Evolutionary conservation across 2,113 vertebrate genomes (phyloP), one percentile per base, ranked within the genome.

Genomic region (Hyperopisus bebe): DNA sequence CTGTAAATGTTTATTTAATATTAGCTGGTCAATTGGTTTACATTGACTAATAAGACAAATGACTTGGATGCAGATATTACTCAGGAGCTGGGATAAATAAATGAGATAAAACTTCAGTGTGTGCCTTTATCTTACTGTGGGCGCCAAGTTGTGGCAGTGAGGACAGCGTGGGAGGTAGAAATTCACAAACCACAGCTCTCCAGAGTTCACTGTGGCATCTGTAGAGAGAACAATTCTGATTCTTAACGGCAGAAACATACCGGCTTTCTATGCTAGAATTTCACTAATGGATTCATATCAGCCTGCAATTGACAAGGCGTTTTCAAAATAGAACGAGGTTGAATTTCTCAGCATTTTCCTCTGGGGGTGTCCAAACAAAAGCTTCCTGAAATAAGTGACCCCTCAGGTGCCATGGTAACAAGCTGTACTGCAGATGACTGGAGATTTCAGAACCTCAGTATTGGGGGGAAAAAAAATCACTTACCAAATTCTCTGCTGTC

Each of bases 171-270:
- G 97, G 88, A 96, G 99, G 93, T 99, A 99, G 92, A 99, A 99
- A 94, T 99, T 99, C 92, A 99, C 95, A 94, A 99, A 99, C 98
- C 98, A 99, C 90, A 99, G 94, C 90, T 99, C 98, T 93, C 98
- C 98, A 7, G 98, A 99, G 91, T 96, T 97, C 90, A 99, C 95
- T 83, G 98, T 98, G 83, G 97, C 97, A 93, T 97, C 97, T 98
- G 89, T 82, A 89, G 11, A 24, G 86, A 88, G 24, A 91, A 6
- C 90, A 48, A 50, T 11, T 2, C 50, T 95, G 94, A 94, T 92
- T 80, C 31, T 3, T 51, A 88, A 92, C 55, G 2, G 9, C 7
- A 17, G 35, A 62, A 19, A 66, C 9, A 19, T 88, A 19, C 44
- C 58, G 46, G 35, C 27, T 77, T 77, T 88, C 46, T 74, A 13